phyloP scores from a whole-genome alignment of 2,888 invertebrate genomes.

The Pteria penguin region DNA sequence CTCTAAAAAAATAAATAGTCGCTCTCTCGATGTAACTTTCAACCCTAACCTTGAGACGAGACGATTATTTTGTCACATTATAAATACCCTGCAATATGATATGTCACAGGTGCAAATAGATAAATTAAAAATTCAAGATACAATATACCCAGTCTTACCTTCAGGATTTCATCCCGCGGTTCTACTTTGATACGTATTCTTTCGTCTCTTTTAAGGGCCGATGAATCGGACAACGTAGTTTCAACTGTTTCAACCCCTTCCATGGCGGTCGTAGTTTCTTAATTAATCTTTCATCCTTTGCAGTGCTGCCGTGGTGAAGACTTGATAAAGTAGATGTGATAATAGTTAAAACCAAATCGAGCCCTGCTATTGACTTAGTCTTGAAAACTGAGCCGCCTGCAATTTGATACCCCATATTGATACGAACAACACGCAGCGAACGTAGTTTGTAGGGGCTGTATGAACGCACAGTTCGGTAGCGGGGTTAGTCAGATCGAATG shows the following conservation, averaged over 20 bases:
- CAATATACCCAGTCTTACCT: neutral
- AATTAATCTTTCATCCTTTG: neutral
- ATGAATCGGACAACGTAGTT: slow-evolving; percentile 7
- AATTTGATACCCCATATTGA: slow-evolving; percentile 54
- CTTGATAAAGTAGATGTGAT: slow-evolving; percentile 32
- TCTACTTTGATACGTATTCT: slow-evolving; percentile 35
- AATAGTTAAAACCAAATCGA: slow-evolving; percentile 50
- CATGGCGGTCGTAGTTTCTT: neutral
- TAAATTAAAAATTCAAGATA: neutral
- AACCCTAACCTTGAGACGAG: no score
- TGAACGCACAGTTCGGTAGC: slow-evolving; percentile 24
- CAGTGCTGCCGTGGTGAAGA: neutral
- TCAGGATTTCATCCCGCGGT: slow-evolving; percentile 30
- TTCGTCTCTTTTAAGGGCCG: slow-evolving; percentile 8
- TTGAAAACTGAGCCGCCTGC: slow-evolving; percentile 52
- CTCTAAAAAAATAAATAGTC: no score
- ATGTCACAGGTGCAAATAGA: neutral
- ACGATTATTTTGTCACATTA: no score
- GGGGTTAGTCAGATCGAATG: slow-evolving; percentile 16
- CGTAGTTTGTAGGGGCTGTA: slow-evolving; percentile 35
- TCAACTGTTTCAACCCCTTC: slow-evolving; percentile 12
- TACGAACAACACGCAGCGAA: slow-evolving; percentile 54
- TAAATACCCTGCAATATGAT: no score
- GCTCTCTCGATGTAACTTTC: no score
- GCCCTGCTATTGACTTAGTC: slow-evolving; percentile 45